Evolutionary conservation across 2,113 vertebrate genomes (phyloP), one percentile per base, ranked within the genome.

Genomic region (Chloropsis hardwickii): DNA sequence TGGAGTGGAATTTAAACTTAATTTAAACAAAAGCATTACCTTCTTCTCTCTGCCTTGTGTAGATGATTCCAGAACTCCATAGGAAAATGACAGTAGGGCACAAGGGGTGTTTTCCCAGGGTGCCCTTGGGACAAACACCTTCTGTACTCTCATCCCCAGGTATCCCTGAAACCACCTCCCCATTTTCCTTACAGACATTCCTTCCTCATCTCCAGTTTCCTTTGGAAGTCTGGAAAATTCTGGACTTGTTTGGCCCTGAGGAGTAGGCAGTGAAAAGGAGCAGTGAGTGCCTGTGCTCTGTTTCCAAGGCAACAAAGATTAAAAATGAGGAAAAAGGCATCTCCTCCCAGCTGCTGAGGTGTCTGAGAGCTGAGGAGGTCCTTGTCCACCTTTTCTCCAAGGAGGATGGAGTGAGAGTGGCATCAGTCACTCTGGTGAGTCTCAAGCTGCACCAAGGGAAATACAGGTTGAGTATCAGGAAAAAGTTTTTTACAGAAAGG

Each of bases 341-440:
- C 44, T 84, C 28, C 60, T 83, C 14, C 3, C 14, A 42, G n/a
- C 45, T 64, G n/a, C 6, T 42, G 76, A 66, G 76, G 23, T 50
- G 31, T 39, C 25, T 28, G 12, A 12, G 54, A 50, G 54, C 29
- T 39, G 67, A 53, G 40, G 40, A 65, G 42, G 44, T 31, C 54
- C 83, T 51, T n/a, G 42, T 3, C 33, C 29, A 23, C 53, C 71
- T 70, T 45, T 61, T 21, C 31, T 73, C 47, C 40, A 4, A 1
- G 5, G 35, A 73, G 40, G 58, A 15, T 23, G 48, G 44, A 18
- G 7, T 7, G 6, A 14, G 8, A 3, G 31, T 0, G 4, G 0
- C 2, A 2, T 6, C 58, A 28, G 29, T 3, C n/a, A 2, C 57
- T 25, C 7, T 4, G 22, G 5, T 4, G 54, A 20, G 25, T 3